Conservation (phyloP, 2,888 invertebrate species). For the Caenorhabditis panamensis region DNA sequence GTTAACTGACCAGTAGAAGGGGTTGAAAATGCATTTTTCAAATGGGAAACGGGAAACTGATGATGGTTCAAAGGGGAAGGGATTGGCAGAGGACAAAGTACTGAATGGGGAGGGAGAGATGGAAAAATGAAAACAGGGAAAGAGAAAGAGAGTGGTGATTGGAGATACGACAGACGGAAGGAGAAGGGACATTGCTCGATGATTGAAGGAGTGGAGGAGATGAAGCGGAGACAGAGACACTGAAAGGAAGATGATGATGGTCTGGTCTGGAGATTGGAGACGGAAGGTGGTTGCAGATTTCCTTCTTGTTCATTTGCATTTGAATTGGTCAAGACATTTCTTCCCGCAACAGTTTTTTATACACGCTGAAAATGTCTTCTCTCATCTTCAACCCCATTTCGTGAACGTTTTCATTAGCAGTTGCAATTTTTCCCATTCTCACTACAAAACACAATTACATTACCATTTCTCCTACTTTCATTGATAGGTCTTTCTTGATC, state of each 20-base stretch:
- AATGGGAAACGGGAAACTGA: not conserved
- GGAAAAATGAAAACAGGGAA: constrained; percentile 16
- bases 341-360: no score
- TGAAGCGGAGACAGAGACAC: no score
- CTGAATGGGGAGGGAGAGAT: constrained; percentile 2
- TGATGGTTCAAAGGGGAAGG: constrained; percentile 10
- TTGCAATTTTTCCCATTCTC: no score
- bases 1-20: not conserved
- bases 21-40: no score
- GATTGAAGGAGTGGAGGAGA: not conserved
- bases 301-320: constrained; percentile 6
- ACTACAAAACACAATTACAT: no score
- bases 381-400: no score
- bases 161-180: constrained; percentile 29
- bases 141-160: constrained; percentile 25
- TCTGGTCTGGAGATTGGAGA: not conserved
- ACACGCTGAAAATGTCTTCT: no score
- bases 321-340: not conserved
- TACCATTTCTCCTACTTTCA: no score
- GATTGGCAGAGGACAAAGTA: constrained; percentile 40
- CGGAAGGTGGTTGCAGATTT: not conserved
- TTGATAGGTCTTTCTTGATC: no score
- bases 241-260: not conserved
- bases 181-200: constrained; percentile 27
- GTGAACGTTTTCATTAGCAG: no score